Percentiles rank a stretch among this genome's conserved stretches.
These are phyloP conservation scores for Sus cebifrons DNA, from an alignment of 2,797 vertebrate species.

Conservation along the genomic window DNA sequence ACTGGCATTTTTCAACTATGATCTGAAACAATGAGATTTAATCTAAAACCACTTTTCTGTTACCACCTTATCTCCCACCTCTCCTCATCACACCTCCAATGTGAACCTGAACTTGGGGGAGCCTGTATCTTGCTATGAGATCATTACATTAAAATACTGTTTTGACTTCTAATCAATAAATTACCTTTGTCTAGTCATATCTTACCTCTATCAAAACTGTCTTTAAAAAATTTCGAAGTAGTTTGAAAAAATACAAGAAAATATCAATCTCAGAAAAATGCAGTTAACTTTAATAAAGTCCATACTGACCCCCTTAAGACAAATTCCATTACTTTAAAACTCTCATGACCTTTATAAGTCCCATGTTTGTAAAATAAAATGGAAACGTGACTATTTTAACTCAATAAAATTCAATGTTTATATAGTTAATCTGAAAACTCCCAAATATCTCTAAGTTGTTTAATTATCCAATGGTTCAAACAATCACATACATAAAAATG, in stretches of 20 bases:
- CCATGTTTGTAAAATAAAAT: conserved; percentile 19
- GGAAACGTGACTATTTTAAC: not conserved
- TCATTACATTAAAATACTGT: not conserved
- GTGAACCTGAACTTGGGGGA: not conserved
- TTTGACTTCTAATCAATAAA: conserved; percentile 40
- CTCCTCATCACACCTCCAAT: not conserved
- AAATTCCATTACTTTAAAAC: conserved; percentile 27
- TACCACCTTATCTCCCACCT: not conserved
- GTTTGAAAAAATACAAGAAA: conserved; percentile 56
- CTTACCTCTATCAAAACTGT: not conserved
- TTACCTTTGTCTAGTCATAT: not conserved
- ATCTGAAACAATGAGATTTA: conserved; percentile 31
- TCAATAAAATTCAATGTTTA: conserved; percentile 9
- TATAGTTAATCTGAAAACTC: conserved; percentile 41
- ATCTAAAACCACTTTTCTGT: conserved; percentile 2
- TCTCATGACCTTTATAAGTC: not conserved
- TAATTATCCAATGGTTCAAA: not conserved
- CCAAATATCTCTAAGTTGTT: not conserved
- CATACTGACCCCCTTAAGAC: not conserved
- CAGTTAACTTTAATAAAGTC: not conserved
- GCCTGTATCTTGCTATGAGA: not conserved
- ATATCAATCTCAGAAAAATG: conserved; percentile 23
- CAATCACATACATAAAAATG: not conserved
- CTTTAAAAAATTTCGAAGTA: not conserved
- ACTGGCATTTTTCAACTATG: conserved; percentile 18